Evolutionary conservation across 2,888 invertebrate genomes (phyloP).

Genomic region (Hemithea aestivaria): DNA sequence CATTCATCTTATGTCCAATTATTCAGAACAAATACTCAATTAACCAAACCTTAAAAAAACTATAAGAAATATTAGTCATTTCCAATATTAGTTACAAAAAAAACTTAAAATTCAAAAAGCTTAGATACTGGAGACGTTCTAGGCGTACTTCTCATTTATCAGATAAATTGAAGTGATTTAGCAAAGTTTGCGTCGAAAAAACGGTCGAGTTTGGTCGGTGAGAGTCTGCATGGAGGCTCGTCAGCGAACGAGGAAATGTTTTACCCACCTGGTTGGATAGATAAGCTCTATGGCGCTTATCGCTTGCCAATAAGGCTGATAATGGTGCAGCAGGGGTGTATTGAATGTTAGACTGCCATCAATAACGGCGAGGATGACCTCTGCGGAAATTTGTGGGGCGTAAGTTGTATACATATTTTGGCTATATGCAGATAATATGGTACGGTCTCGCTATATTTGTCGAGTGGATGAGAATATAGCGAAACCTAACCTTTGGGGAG

Average conservation of each 20-base stretch:
- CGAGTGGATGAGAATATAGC: no score
- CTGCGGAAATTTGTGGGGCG: conserved; percentile 9
- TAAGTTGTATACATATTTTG: conserved; percentile 11
- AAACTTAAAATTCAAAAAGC: conserved; percentile 6
- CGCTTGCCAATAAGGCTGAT: conserved; percentile 2
- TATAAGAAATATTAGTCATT: no score
- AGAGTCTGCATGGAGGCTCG: conserved; percentile 1
- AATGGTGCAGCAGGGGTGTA: conserved; percentile 7
- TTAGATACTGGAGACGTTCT: conserved; percentile 2
- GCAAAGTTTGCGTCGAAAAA: conserved; percentile 10
- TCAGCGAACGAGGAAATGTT: conserved; percentile 5
- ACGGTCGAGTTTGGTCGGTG: conserved; percentile 3
- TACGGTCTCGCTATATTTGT: no score
- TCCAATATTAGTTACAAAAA: no score
- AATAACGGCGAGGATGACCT: conserved; percentile 11
- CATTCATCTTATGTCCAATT: no score
- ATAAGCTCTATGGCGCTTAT: conserved; percentile 7
- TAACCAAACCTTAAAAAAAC: no score
- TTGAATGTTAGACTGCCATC: conserved; percentile 12
- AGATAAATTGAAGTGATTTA: conserved; percentile 8
- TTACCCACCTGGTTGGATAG: conserved; percentile 4
- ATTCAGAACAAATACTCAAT: no score
- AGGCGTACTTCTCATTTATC: conserved; percentile 6
- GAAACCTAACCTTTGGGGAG: no score
- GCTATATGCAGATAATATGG: not conserved